These are phyloP conservation scores for Mermis nigrescens DNA, from an alignment of 2,888 invertebrate genomes.

Conservation along the genomic window DNA sequence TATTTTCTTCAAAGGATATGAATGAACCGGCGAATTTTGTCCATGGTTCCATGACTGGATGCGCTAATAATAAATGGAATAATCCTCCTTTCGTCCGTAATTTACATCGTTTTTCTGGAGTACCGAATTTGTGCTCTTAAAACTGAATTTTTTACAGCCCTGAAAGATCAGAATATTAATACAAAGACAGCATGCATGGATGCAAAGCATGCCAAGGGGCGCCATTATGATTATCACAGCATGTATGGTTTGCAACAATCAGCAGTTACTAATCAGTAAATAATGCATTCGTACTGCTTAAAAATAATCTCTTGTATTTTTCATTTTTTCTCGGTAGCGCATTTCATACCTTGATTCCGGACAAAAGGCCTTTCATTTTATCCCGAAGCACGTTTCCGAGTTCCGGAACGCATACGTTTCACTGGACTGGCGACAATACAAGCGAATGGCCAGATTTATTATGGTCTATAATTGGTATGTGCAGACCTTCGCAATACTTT, in stretches of 20 bases:
- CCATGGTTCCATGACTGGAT: constrained; percentile 18
- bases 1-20: constrained; percentile 41
- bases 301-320: no score
- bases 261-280: constrained; percentile 28
- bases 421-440: constrained; percentile 37
- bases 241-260: constrained; percentile 42
- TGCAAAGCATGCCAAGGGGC: constrained; percentile 47
- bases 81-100: constrained; percentile 24
- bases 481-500: no score
- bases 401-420: constrained; percentile 47
- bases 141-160: constrained; percentile 24
- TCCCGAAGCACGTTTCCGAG: constrained; percentile 59
- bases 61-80: constrained; percentile 22
- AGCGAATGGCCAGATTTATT: constrained; percentile 45
- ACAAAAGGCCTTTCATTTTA: constrained; percentile 39
- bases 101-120: not conserved
- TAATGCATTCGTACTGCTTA: no score
- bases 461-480: constrained; percentile 45
- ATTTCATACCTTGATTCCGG: not conserved
- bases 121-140: no score
- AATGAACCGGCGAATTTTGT: constrained; percentile 64
- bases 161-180: constrained; percentile 21
- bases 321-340: not conserved
- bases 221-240: constrained; percentile 33
- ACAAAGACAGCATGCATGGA: constrained; percentile 62